A percentile compares a stretch with the other conserved stretches of the same genome.
Evolutionary conservation across 2,113 vertebrate genomes (phyloP).

Genomic region (Neotoma lepida): DNA sequence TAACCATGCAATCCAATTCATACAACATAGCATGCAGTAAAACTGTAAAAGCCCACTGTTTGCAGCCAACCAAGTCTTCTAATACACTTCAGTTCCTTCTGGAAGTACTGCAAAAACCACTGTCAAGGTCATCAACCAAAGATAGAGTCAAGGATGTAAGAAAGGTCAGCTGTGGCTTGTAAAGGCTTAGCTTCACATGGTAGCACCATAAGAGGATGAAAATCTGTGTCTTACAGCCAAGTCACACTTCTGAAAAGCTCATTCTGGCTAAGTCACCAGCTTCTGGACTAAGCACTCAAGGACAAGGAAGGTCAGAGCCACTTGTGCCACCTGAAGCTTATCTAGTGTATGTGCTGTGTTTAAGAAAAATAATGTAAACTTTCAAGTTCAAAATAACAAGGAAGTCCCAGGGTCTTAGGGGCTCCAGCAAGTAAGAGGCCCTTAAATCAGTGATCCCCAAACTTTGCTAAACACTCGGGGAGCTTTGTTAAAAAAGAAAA

Average conservation of each 20-base stretch:
- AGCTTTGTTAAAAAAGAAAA: background rate
- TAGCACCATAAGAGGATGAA: background rate
- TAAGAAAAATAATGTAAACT: constrained; percentile 17
- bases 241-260: constrained; percentile 6
- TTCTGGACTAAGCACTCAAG: background rate
- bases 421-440: background rate
- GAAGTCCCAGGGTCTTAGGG: background rate
- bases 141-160: background rate
- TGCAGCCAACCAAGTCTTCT: background rate
- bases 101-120: constrained; percentile 14
- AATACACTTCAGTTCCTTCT: background rate
- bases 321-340: background rate
- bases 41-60: background rate
- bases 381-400: background rate
- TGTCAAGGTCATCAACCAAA: background rate
- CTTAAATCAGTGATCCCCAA: background rate
- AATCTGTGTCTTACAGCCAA: background rate
- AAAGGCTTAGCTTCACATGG: background rate
- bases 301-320: background rate
- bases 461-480: background rate
- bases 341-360: background rate
- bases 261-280: background rate
- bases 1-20: background rate
- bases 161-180: background rate
- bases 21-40: background rate